These are phyloP conservation scores for Dunckerocampus dactyliophorus DNA, from an alignment of 2,113 vertebrate genomes.

Conservation along the genomic window DNA sequence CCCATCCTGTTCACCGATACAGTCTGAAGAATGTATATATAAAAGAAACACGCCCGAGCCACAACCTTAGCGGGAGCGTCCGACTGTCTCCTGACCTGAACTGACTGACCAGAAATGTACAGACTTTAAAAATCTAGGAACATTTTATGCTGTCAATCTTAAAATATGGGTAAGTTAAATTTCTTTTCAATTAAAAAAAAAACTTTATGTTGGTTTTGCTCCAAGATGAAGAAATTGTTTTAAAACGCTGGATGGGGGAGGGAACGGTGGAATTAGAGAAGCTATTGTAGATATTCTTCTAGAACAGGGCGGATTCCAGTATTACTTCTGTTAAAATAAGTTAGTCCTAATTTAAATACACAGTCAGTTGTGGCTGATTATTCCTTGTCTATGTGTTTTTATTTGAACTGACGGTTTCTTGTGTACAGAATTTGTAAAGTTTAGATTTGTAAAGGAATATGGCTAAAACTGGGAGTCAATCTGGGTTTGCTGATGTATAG, in stretches of 20 bases:
- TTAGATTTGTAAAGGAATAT: slow-evolving; percentile 69
- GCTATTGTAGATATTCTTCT: slow-evolving; percentile 91
- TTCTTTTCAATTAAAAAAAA: slow-evolving; percentile 64
- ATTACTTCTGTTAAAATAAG: slow-evolving; percentile 92
- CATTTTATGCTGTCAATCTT: slow-evolving; percentile 72
- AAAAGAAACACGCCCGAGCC: slow-evolving; percentile 72
- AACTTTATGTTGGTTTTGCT: slow-evolving; percentile 47
- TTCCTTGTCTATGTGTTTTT: slow-evolving; percentile 85
- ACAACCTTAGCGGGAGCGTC: slow-evolving; percentile 76
- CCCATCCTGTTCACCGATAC: slow-evolving; percentile 97
- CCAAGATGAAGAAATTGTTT: slow-evolving; percentile 65
- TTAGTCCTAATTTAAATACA: slow-evolving; percentile 96
- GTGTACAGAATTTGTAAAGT: slow-evolving; percentile 79
- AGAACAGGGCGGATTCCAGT: slow-evolving; percentile 92
- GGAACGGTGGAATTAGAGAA: slow-evolving; percentile 79
- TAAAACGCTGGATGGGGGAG: slow-evolving; percentile 52
- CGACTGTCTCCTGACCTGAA: slow-evolving; percentile 59
- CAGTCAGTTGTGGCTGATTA: slow-evolving; percentile 74
- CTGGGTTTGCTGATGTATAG: slow-evolving; percentile 67
- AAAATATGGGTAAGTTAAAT: slow-evolving; percentile 71
- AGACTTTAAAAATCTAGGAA: slow-evolving; percentile 71
- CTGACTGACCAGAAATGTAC: slow-evolving; percentile 80
- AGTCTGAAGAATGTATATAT: slow-evolving; percentile 99
- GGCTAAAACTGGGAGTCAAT: slow-evolving; percentile 56
- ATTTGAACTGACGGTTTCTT: slow-evolving; percentile 75